phyloP scores from a whole-genome alignment of 2,113 vertebrate species.

The Microtus montanus region DNA sequence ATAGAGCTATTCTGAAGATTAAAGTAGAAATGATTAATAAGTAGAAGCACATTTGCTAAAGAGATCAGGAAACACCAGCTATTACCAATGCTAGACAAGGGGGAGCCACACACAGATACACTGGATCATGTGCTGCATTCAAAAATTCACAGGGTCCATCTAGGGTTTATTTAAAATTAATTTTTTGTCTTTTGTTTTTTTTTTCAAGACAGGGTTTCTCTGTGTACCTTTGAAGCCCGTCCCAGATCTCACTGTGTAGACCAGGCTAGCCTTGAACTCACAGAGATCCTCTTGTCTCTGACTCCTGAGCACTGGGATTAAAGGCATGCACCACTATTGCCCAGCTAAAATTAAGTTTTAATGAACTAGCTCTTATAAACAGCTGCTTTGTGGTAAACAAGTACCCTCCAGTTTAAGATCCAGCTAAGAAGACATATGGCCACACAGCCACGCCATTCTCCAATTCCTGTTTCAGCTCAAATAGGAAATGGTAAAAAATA shows the following conservation, averaged over 20 bases:
- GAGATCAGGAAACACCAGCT: constrained; percentile 39
- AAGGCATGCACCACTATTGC: too few relatives aligned
- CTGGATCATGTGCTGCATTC: background rate
- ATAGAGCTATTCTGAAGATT: constrained; percentile 28
- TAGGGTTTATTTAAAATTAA: constrained; percentile 65
- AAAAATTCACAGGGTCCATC: constrained; percentile 58
- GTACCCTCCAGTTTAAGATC: constrained; percentile 54
- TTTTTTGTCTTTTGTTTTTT: background rate
- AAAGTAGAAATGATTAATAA: constrained; percentile 58
- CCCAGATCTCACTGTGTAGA: too few relatives aligned
- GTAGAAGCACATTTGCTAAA: constrained; percentile 11
- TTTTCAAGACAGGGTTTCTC: too few relatives aligned
- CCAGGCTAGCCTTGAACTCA: too few relatives aligned
- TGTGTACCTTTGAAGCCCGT: too few relatives aligned
- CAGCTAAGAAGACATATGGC: constrained; percentile 15
- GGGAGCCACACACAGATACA: constrained; percentile 14
- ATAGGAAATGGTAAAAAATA: constrained; percentile 11
- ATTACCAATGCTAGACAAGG: constrained; percentile 46
- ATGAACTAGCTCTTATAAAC: constrained; percentile 55
- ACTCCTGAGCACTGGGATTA: too few relatives aligned
- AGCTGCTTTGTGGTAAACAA: constrained; percentile 36
- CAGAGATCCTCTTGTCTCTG: too few relatives aligned
- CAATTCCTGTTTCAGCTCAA: constrained; percentile 21
- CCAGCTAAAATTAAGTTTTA: constrained; percentile 71
- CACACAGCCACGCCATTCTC: constrained; percentile 55